Percentiles rank a stretch among this genome's conserved stretches.
phyloP scores from a whole-genome alignment of 2,888 invertebrate species.

The Cantharis lateralis region DNA sequence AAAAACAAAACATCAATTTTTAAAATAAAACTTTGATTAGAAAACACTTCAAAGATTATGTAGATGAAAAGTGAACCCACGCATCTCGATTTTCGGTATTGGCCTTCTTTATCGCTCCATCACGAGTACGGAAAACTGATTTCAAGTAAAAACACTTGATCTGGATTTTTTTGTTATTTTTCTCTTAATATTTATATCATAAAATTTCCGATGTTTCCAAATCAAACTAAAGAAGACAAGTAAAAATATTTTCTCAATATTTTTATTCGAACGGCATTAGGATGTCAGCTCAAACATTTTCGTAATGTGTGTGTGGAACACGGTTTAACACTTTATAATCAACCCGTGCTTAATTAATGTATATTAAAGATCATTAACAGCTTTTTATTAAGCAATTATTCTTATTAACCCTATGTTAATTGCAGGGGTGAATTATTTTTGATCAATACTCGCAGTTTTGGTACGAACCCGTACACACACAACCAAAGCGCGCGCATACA shows the following conservation, averaged over 20 bases:
- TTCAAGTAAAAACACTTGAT: background rate
- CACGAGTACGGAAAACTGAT: background rate
- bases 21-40: background rate
- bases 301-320: background rate
- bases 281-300: background rate
- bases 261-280: background rate
- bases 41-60: background rate
- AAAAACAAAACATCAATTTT: background rate
- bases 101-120: background rate
- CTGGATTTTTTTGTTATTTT: background rate
- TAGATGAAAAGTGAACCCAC: background rate
- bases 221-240: background rate
- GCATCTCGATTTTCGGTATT: background rate
- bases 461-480: background rate
- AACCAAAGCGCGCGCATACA: background rate
- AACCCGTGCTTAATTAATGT: background rate
- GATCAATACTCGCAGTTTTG: background rate
- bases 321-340: background rate
- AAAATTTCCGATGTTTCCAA: background rate
- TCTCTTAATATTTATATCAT: background rate
- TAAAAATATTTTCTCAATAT: background rate
- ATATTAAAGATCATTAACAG: background rate
- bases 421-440: background rate
- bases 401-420: background rate
- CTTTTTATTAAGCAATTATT: background rate